phyloP scores from a whole-genome alignment of 2,888 invertebrate genomes.

The Stictocephala bisonia region DNA sequence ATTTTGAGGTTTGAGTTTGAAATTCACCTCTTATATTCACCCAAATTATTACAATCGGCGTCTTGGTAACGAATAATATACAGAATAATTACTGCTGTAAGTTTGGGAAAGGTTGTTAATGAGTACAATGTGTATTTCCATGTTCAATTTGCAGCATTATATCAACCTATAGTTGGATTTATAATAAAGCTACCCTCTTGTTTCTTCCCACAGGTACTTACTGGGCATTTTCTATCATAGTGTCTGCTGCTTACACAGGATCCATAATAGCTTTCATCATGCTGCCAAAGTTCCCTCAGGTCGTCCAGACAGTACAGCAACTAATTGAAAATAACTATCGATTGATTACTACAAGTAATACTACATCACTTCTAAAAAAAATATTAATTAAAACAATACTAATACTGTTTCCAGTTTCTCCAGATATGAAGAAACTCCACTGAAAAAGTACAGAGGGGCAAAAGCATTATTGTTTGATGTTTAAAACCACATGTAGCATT shows the following conservation, averaged over 20 bases:
- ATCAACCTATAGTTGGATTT: neutral
- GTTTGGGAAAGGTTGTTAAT: too few relatives aligned
- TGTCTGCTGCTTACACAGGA: constrained; percentile 85
- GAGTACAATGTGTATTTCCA: neutral
- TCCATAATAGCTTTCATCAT: constrained; percentile 88
- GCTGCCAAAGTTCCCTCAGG: constrained; percentile 79
- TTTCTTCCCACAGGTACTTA: constrained; percentile 74
- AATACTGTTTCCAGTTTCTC: too few relatives aligned
- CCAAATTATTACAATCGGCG: too few relatives aligned
- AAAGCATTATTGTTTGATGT: too few relatives aligned
- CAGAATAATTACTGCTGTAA: too few relatives aligned
- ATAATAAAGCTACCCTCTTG: neutral
- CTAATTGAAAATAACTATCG: constrained; percentile 75
- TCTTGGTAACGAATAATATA: too few relatives aligned
- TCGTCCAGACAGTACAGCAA: constrained; percentile 76
- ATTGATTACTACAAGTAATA: constrained; percentile 77
- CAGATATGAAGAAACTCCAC: too few relatives aligned
- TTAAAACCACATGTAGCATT: too few relatives aligned
- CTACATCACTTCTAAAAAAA: neutral
- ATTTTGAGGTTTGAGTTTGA: too few relatives aligned
- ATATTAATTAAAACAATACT: neutral
- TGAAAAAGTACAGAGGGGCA: too few relatives aligned
- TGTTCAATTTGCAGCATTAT: neutral
- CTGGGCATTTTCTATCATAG: constrained; percentile 88
- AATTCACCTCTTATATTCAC: too few relatives aligned